Conservation (phyloP, 2,113 vertebrate genomes). For the Pomatostomus ruficeps region DNA sequence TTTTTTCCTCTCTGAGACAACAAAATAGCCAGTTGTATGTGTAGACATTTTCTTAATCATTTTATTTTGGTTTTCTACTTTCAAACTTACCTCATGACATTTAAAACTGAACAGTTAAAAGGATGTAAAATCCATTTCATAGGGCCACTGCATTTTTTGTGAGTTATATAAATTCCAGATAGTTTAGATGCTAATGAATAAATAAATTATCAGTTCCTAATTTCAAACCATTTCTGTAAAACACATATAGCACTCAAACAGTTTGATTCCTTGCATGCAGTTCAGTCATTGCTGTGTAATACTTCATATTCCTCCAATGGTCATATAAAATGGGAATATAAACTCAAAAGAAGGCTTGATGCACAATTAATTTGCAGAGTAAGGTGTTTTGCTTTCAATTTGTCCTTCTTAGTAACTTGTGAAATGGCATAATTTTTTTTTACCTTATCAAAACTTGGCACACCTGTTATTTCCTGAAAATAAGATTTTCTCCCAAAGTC, state of each 20-base stretch:
- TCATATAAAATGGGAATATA: slow-evolving; percentile 15
- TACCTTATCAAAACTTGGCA: background rate
- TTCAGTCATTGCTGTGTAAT: slow-evolving; percentile 6
- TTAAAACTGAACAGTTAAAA: background rate
- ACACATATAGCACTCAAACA: background rate
- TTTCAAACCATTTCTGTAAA: background rate
- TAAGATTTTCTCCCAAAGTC: background rate
- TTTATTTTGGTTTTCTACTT: background rate
- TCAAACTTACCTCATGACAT: background rate
- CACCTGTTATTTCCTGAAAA: slow-evolving; percentile 39
- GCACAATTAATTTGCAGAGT: slow-evolving; percentile 44
- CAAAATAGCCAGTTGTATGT: background rate
- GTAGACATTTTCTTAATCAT: background rate
- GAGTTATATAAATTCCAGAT: background rate
- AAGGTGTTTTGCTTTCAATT: slow-evolving; percentile 24
- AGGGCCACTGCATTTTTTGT: background rate
- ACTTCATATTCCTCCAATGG: background rate
- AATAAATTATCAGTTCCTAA: background rate
- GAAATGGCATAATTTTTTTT: background rate
- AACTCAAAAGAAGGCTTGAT: slow-evolving; percentile 30
- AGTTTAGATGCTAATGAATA: background rate
- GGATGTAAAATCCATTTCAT: background rate
- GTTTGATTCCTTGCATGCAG: background rate
- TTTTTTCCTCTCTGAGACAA: background rate
- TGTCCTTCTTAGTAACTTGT: slow-evolving; percentile 12